Conservation (phyloP, 2,113 vertebrate species). For the Hirundichthys speculiger region DNA sequence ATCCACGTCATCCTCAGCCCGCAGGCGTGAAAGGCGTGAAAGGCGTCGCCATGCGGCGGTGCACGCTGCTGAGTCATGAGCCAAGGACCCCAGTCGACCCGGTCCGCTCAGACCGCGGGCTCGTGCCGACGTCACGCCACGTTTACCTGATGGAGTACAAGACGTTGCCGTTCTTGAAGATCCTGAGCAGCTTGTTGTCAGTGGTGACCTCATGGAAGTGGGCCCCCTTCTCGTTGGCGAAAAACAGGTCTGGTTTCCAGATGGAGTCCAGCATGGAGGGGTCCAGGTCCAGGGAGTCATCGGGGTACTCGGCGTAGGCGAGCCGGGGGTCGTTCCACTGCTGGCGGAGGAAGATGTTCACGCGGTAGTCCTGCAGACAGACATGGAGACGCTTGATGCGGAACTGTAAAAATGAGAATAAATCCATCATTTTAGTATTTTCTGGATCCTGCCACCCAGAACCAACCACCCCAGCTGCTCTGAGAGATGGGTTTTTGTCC, state of each 20-base stretch:
- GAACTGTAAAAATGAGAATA: no score
- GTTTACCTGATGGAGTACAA: conserved; percentile 95
- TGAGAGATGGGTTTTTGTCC: no score
- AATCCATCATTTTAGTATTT: no score
- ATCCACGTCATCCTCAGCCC: not conserved
- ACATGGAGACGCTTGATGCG: no score
- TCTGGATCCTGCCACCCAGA: no score
- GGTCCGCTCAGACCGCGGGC: not conserved
- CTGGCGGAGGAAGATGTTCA: conserved; percentile 98
- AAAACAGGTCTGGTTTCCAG: conserved; percentile 98
- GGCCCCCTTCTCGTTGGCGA: conserved; percentile 97
- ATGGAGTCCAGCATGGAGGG: conserved; percentile 98
- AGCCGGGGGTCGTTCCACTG: conserved; percentile 97
- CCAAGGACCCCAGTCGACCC: not conserved
- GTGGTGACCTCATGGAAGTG: conserved; percentile 98
- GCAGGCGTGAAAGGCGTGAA: not conserved
- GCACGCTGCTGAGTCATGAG: not conserved
- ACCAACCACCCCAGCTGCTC: no score
- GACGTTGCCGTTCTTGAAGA: conserved; percentile 98
- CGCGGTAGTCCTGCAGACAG: conserved; percentile 89
- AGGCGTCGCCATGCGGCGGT: not conserved
- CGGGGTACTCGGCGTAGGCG: conserved; percentile 95
- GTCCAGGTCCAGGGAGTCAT: conserved; percentile 96
- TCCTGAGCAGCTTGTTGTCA: conserved; percentile 94
- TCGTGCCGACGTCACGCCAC: not conserved